phyloP scores from a whole-genome alignment of 2,797 vertebrate genomes.

The Hippoglossus hippoglossus region DNA sequence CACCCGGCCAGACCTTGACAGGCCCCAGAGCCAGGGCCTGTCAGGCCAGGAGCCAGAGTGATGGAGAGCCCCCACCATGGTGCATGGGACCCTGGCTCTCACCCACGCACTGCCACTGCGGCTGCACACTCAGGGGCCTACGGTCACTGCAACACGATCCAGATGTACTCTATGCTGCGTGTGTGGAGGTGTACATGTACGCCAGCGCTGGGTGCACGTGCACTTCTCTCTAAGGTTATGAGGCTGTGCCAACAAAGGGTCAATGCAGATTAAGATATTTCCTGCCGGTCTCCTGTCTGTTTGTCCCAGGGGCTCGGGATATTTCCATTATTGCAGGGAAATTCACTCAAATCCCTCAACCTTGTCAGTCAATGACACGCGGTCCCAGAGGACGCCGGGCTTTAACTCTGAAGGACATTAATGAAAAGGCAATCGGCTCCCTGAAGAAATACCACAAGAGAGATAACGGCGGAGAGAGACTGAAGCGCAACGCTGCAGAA shows the following conservation, averaged over 20 bases:
- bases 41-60: slow-evolving; percentile 84
- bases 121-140: slow-evolving; percentile 75
- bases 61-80: slow-evolving; percentile 86
- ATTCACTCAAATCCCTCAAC: slow-evolving; percentile 79
- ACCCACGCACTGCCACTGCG: slow-evolving; percentile 79
- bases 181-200: slow-evolving; percentile 56
- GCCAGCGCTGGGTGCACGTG: slow-evolving; percentile 17
- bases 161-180: slow-evolving; percentile 76
- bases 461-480: slow-evolving; percentile 48
- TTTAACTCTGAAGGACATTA: slow-evolving; percentile 76
- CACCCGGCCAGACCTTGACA: slow-evolving; percentile 78
- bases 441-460: slow-evolving; percentile 47
- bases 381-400: slow-evolving; percentile 66
- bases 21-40: slow-evolving; percentile 82
- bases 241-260: slow-evolving; percentile 69
- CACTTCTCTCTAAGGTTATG: slow-evolving; percentile 67
- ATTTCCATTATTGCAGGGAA: slow-evolving; percentile 79
- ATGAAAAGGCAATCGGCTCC: slow-evolving; percentile 71
- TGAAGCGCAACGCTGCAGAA: background rate
- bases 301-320: slow-evolving; percentile 72
- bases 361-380: slow-evolving; percentile 78
- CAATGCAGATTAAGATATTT: slow-evolving; percentile 83
- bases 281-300: slow-evolving; percentile 76
- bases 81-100: slow-evolving; percentile 82
- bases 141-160: slow-evolving; percentile 80